phyloP scores from a whole-genome alignment of 1,140 invertebrate genomes.

The Babylonia areolata region DNA sequence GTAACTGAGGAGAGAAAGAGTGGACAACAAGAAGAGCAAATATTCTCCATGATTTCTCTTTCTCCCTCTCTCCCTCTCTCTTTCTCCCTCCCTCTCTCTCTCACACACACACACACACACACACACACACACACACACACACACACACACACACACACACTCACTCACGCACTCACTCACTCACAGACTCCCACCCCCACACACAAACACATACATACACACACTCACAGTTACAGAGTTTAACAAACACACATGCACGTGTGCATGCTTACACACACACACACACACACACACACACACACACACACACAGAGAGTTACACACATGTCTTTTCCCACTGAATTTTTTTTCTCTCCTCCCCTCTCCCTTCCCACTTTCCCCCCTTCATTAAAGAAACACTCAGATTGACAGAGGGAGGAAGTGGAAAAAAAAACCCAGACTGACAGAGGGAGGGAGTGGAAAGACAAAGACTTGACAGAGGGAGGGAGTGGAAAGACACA shows the following conservation, averaged over 20 bases:
- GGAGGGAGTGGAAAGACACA: too few species aligned
- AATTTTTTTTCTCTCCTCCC: too few species aligned
- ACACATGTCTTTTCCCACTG: neutral
- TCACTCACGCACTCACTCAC: neutral
- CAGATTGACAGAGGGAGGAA: too few species aligned
- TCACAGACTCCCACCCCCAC: neutral
- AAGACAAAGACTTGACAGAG: too few species aligned
- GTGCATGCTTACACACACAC: neutral
- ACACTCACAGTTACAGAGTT: neutral
- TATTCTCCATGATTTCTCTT: too few species aligned
- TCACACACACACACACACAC: neutral
- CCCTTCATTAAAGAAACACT: neutral
- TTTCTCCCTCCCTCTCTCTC: neutral
- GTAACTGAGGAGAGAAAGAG: too few species aligned
- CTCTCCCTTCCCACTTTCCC: too few species aligned
- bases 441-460: too few species aligned
- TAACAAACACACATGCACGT: neutral
- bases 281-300: conserved; percentile 5
- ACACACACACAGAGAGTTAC: neutral
- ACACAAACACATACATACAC: neutral
- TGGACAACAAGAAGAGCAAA: too few species aligned
- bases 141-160: neutral
- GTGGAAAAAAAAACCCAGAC: too few species aligned
- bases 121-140: neutral
- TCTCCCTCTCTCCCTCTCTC: neutral